A percentile compares a stretch with the other conserved stretches of the same genome.
Evolutionary conservation across 2,888 invertebrate genomes (phyloP).

Genomic region (Eumacrocentrus americanus): DNA sequence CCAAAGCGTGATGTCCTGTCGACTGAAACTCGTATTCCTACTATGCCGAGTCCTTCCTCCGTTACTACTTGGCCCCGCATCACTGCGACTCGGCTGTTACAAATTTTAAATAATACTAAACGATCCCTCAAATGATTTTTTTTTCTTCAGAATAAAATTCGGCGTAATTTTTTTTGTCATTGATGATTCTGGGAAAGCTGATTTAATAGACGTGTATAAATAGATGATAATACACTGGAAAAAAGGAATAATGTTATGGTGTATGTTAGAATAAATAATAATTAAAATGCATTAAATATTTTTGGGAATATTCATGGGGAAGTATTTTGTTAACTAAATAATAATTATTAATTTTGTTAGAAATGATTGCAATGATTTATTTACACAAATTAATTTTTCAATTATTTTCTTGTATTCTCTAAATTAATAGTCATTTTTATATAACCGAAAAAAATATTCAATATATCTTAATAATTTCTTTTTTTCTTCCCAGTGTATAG

Average conservation of each 20-base stretch:
- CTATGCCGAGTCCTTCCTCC: constrained; percentile 92
- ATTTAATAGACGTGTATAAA: constrained; percentile 17
- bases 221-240: background rate
- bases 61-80: constrained; percentile 97
- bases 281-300: background rate
- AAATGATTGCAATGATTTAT: no score
- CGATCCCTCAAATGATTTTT: constrained; percentile 25
- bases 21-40: constrained; percentile 96
- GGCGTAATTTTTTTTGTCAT: background rate
- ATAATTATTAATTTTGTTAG: no score
- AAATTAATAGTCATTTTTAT: no score
- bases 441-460: no score
- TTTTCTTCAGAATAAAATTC: background rate
- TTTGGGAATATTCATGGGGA: no score
- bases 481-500: no score
- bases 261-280: no score
- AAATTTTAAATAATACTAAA: constrained; percentile 54
- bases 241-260: constrained; percentile 1
- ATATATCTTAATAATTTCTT: no score
- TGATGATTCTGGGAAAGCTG: background rate
- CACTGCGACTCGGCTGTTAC: constrained; percentile 94
- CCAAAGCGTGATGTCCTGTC: constrained; percentile 93
- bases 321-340: no score
- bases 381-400: no score
- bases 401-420: no score